These are phyloP conservation scores for Netelia inedita DNA, from an alignment of 2,888 invertebrate species.

Conservation along the genomic window DNA sequence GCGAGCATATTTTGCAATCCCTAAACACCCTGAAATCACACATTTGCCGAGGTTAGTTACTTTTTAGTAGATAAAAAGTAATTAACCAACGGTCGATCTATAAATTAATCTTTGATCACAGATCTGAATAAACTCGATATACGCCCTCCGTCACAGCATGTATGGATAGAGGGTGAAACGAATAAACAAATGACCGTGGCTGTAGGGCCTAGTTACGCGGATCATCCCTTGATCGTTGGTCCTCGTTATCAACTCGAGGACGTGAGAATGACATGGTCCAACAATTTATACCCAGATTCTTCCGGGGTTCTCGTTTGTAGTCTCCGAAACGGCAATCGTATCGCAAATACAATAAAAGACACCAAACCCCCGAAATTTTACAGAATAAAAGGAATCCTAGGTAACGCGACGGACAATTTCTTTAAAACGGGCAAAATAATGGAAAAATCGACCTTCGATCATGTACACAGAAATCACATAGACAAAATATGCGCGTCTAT, in stretches of 20 bases:
- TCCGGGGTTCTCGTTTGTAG: slow-evolving; percentile 93
- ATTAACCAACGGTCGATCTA: slow-evolving; percentile 39
- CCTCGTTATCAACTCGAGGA: slow-evolving; percentile 91
- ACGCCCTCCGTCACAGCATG: slow-evolving; percentile 87
- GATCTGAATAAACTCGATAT: slow-evolving; percentile 91
- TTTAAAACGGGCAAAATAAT: slow-evolving; percentile 90
- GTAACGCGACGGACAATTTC: slow-evolving; percentile 91
- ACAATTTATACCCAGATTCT: slow-evolving; percentile 88
- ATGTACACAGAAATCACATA: slow-evolving; percentile 90
- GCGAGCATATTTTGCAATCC: slow-evolving; percentile 86
- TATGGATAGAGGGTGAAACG: slow-evolving; percentile 89
- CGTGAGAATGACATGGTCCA: slow-evolving; percentile 88
- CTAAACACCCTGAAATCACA: slow-evolving; percentile 88
- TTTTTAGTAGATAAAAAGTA: slow-evolving; percentile 9
- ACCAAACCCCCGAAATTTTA: slow-evolving; percentile 90
- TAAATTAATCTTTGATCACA: slow-evolving; percentile 80
- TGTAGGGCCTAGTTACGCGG: slow-evolving; percentile 90
- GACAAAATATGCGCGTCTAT: slow-evolving; percentile 92
- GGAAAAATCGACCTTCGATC: slow-evolving; percentile 89
- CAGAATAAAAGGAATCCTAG: slow-evolving; percentile 91
- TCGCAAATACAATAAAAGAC: slow-evolving; percentile 87
- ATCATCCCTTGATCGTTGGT: slow-evolving; percentile 91
- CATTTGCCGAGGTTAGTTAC: slow-evolving; percentile 89
- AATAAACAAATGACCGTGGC: slow-evolving; percentile 87
- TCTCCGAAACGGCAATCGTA: slow-evolving; percentile 88